phyloP scores from a whole-genome alignment of 1,140 invertebrate genomes.

The Ceratosolen fusciceps region DNA sequence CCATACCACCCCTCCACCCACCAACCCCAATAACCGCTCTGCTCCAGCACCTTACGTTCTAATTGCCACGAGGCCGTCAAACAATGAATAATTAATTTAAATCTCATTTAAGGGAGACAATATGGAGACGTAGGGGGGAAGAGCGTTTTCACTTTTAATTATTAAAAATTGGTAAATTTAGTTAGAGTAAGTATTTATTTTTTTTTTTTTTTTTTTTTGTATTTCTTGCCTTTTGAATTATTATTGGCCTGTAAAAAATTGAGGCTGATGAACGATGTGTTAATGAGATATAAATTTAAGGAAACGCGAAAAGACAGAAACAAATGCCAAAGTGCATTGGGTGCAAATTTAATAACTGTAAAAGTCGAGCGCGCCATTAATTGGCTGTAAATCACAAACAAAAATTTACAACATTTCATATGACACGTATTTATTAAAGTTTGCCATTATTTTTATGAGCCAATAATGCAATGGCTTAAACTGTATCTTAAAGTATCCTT shows the following conservation, averaged over 20 bases:
- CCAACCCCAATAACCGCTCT: no score
- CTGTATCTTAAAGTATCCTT: slow-evolving; percentile 33
- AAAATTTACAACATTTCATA: slow-evolving; percentile 41
- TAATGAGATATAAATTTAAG: slow-evolving; percentile 26
- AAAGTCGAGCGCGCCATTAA: slow-evolving; percentile 30
- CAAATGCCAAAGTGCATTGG: slow-evolving; percentile 5
- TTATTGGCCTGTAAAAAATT: neutral
- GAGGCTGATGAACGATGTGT: slow-evolving; percentile 1
- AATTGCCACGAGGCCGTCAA: no score
- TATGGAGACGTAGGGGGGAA: no score
- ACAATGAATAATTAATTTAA: no score
- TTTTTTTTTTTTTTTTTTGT: no score
- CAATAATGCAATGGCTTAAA: slow-evolving; percentile 32
- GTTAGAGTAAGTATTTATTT: no score
- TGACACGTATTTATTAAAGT: slow-evolving; percentile 38
- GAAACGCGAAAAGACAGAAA: slow-evolving; percentile 23
- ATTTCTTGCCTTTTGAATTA: no score
- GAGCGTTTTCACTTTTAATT: no score
- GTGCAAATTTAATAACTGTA: slow-evolving; percentile 28
- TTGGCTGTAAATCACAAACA: slow-evolving; percentile 41
- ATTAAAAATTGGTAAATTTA: no score
- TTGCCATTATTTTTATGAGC: slow-evolving; percentile 34
- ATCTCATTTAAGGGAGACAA: no score
- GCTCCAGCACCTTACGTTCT: no score
- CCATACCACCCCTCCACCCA: no score